Evolutionary conservation across 2,888 invertebrate genomes (phyloP).

Genomic region (Agriopis marginaria): DNA sequence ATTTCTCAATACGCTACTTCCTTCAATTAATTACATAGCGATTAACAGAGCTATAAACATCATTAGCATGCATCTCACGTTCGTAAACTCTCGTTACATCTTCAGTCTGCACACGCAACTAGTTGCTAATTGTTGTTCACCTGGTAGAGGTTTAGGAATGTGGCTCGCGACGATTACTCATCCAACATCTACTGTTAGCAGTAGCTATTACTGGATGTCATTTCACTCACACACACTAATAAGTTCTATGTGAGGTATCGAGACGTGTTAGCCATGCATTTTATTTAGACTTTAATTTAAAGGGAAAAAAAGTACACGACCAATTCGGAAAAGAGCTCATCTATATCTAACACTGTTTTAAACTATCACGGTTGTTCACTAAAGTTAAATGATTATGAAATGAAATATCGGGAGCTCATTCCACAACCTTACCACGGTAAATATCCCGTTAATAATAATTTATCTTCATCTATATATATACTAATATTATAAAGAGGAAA

Average conservation of each 20-base stretch:
- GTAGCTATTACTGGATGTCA: not conserved
- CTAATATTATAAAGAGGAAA: too few species aligned
- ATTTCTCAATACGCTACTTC: conserved; percentile 13
- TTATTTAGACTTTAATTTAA: not conserved
- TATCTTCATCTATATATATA: too few species aligned
- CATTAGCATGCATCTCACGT: conserved; percentile 51
- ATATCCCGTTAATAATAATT: too few species aligned
- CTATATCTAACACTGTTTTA: too few species aligned
- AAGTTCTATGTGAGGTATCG: too few species aligned
- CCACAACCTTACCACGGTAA: too few species aligned
- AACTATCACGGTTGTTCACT: too few species aligned
- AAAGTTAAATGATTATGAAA: too few species aligned
- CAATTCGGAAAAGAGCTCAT: too few species aligned
- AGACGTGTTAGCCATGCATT: conserved; percentile 1
- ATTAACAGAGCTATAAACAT: conserved; percentile 50
- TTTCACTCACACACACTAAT: not conserved
- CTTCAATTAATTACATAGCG: conserved; percentile 46
- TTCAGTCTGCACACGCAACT: conserved; percentile 34
- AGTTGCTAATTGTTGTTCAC: conserved; percentile 30
- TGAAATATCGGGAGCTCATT: too few species aligned
- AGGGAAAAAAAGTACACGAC: too few species aligned
- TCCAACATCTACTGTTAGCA: conserved; percentile 23
- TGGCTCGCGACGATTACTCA: conserved; percentile 50
- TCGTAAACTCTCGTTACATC: conserved; percentile 37
- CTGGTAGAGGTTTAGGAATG: conserved; percentile 25